phyloP scores from a whole-genome alignment of 2,113 vertebrate species.

The Scartelaos histophorus region DNA sequence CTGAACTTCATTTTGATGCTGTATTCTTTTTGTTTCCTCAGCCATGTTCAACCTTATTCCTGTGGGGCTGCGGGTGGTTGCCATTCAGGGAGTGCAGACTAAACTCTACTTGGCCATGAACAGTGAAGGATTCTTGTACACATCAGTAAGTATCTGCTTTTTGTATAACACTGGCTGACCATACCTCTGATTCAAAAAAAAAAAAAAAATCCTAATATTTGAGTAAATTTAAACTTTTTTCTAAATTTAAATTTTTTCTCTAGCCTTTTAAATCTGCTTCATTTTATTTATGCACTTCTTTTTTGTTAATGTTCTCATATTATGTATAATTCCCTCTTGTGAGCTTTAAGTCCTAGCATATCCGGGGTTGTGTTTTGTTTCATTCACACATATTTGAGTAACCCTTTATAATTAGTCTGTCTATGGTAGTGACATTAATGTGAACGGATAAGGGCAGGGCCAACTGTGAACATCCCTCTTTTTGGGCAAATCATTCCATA shows the following conservation, averaged over 20 bases:
- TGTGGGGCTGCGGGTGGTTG: slow-evolving; percentile 98
- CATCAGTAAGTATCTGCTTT: slow-evolving; percentile 86
- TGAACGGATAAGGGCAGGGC: slow-evolving; percentile 11
- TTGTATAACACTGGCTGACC: neutral
- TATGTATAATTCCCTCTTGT: slow-evolving; percentile 7
- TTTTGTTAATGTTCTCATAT: too few relatives aligned
- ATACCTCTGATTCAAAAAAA: too few relatives aligned
- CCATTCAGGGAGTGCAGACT: slow-evolving; percentile 98
- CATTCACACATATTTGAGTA: slow-evolving; percentile 64
- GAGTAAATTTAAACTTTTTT: too few relatives aligned
- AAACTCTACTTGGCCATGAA: slow-evolving; percentile 99
- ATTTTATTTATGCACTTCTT: too few relatives aligned
- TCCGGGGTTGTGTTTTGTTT: slow-evolving; percentile 53
- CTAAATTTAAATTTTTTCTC: too few relatives aligned
- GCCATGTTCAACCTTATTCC: slow-evolving; percentile 99
- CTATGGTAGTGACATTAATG: slow-evolving; percentile 23
- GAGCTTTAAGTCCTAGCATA: too few relatives aligned
- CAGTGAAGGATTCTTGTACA: slow-evolving; percentile 96
- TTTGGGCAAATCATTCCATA: too few relatives aligned
- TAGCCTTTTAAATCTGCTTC: too few relatives aligned
- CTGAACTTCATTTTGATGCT: slow-evolving; percentile 2
- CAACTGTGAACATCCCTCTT: neutral
- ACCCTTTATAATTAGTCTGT: slow-evolving; percentile 36
- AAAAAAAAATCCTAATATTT: too few relatives aligned
- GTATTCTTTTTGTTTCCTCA: slow-evolving; percentile 59